Conservation (phyloP, 2,888 invertebrate genomes). For the Ophioninae sp. region DNA sequence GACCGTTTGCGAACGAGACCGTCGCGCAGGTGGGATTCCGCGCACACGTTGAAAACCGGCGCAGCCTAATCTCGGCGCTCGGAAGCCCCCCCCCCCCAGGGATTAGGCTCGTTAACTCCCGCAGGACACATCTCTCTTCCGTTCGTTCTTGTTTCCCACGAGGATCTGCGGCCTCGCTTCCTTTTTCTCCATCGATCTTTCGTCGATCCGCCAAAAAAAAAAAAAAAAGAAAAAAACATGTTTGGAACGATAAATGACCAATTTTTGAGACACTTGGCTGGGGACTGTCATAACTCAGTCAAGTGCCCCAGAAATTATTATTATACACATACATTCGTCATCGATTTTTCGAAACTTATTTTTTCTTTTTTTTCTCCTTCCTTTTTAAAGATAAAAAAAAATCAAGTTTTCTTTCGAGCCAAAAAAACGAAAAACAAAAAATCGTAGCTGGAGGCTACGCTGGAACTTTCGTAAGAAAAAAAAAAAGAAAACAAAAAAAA, state of each 20-base stretch:
- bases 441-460: neutral
- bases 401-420: neutral
- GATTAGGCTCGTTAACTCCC: conserved; percentile 80
- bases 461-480: neutral
- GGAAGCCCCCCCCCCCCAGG: conserved; percentile 66
- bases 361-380: no score
- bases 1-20: neutral
- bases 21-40: conserved; percentile 52
- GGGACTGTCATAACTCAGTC: no score
- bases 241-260: neutral
- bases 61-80: conserved; percentile 66
- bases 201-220: conserved; percentile 61
- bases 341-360: no score
- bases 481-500: neutral
- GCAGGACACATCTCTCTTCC: conserved; percentile 58
- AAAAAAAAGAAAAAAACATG: conserved; percentile 37
- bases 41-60: conserved; percentile 41
- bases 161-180: conserved; percentile 50
- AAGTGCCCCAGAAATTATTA: no score
- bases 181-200: conserved; percentile 53
- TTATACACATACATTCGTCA: no score
- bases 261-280: no score
- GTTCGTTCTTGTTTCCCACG: conserved; percentile 67
- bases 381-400: no score
- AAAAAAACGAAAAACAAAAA: conserved; percentile 40